Percentiles rank a stretch among this genome's conserved stretches.
Evolutionary conservation across 2,113 vertebrate genomes (phyloP).

Genomic region (Hemiprocne comata): DNA sequence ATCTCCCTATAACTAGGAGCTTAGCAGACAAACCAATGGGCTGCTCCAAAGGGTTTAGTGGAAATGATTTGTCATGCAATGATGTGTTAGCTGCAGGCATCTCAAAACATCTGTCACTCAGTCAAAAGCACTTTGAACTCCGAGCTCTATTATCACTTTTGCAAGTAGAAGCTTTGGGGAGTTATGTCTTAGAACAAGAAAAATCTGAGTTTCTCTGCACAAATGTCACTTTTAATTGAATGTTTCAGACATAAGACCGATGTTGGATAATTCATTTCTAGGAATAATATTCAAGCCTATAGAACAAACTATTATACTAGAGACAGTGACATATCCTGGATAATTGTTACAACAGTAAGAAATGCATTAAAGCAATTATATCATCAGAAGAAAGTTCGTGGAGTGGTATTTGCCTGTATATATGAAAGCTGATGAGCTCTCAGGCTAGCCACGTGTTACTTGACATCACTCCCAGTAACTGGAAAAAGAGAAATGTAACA

Average conservation of each 20-base stretch:
- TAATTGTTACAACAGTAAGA: not conserved
- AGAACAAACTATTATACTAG: not conserved
- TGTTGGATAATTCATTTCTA: not conserved
- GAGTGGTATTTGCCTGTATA: not conserved
- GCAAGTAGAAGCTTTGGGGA: not conserved
- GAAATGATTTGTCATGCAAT: not conserved
- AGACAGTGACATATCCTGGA: not conserved
- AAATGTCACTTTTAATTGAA: not conserved
- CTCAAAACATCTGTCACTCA: constrained; percentile 6
- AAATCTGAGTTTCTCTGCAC: not conserved
- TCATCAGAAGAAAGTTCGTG: not conserved
- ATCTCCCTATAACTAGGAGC: not conserved
- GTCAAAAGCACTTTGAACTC: constrained; percentile 28
- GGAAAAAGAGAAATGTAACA: too few relatives aligned
- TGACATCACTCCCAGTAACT: too few relatives aligned
- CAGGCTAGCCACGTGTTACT: not conserved
- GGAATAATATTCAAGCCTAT: not conserved
- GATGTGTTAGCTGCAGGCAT: not conserved
- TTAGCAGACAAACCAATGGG: not conserved
- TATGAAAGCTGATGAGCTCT: not conserved
- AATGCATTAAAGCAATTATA: not conserved
- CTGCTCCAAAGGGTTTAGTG: not conserved
- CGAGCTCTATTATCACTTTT: not conserved
- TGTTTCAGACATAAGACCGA: not conserved
- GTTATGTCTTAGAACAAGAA: not conserved